Evolutionary conservation across 2,113 vertebrate species (phyloP).

Genomic region (Nesospiza acunhae): DNA sequence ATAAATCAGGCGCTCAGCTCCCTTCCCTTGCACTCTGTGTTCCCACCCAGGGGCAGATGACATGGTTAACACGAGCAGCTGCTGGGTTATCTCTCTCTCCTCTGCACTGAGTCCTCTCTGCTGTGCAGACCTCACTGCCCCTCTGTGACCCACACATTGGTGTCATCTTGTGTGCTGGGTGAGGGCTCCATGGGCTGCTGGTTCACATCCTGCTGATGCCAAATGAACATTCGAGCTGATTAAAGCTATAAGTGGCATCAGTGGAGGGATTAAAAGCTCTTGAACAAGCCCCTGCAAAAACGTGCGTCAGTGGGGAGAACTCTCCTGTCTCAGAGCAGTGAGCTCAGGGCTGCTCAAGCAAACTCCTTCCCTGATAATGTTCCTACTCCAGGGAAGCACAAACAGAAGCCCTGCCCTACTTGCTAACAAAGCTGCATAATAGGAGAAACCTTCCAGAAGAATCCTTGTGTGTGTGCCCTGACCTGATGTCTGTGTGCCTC

Average conservation of each 20-base stretch:
- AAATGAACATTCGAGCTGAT: conserved; percentile 3
- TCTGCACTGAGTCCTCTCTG: background rate
- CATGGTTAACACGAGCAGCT: background rate
- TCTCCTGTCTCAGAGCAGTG: background rate
- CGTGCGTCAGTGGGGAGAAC: background rate
- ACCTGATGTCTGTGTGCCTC: background rate
- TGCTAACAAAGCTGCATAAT: background rate
- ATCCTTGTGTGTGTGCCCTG: background rate
- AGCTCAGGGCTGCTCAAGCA: background rate
- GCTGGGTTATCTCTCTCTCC: background rate
- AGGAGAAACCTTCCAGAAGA: background rate
- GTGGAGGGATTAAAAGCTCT: conserved; percentile 49
- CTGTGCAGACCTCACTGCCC: accelerated
- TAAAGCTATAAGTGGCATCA: conserved; percentile 38
- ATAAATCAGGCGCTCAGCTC: background rate
- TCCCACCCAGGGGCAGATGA: background rate
- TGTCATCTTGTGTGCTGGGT: background rate
- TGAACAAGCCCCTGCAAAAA: background rate
- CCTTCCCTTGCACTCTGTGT: background rate
- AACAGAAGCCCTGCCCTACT: background rate
- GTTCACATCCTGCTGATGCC: conserved; percentile 9
- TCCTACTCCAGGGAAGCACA: background rate
- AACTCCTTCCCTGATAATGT: background rate
- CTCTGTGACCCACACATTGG: background rate
- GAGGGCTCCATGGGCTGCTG: background rate